Base-by-base conservation (phyloP, 2,113 vertebrate genomes). In the Triplophysa rosa region DNA sequence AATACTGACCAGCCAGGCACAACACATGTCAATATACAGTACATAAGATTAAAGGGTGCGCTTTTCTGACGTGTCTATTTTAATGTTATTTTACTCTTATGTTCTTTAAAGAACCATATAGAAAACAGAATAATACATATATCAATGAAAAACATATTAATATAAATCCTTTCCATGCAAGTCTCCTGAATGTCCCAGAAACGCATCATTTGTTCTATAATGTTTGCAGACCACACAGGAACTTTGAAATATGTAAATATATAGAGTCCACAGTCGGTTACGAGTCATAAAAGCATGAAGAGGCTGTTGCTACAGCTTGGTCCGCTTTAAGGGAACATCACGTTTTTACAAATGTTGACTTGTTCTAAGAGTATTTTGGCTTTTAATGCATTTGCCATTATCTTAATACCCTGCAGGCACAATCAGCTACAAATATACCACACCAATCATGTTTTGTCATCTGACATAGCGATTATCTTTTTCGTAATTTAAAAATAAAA, bases 1-100 rank as follows among this genome's bases (percentile, higher is more conserved):
- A 88, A 87, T 87, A 88, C 67, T 80, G 62, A 87, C 85, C 54
- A 70, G 47, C 62, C 72, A 81, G 54, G 77, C 42, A 75, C 58
- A 82, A 78, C 72, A 75, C 29, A 47, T n/a, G 23, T 63, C 81
- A 72, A 54, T 74, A 54, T 74, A 63, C n/a, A n/a, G n/a, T n/a
- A n/a, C 10, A 63, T 76, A 81, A 77, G 74, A 42, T 66, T 70
- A 75, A 69, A 70, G 77, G 33, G n/a, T 23, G 10, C 24, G 76
- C 77, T 82, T 77, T 49, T 86, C 71, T 61, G 77, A 84, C 79
- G 77, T 8, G 82, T 47, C 58, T 23, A 63, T 74, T 62, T 58
- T n/a, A 58, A 52, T 6, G 14, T 17, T 19, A 6, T 16, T 52
- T 52, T 52, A 16, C 4, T 13, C 4, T 49, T 49, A 49, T 49